Base-by-base conservation (phyloP, 2,888 invertebrate species). In the Pteria penguin region DNA sequence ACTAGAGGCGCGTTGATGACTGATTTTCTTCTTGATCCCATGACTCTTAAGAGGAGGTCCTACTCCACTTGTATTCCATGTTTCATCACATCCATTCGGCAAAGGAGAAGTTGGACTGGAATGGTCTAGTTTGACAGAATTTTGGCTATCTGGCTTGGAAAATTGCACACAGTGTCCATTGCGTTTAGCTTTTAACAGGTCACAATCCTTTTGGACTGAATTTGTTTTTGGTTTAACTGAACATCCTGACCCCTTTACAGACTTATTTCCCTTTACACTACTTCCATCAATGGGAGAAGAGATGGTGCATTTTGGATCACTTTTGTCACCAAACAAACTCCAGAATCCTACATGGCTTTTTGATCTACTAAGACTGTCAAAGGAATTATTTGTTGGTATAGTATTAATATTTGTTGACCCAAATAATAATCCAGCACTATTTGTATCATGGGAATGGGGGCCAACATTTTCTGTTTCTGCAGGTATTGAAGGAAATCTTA, bases 351-450 rank as follows among this genome's bases (percentile, higher is more conserved):
- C 54, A 31, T 54, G n/a, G 31, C 71, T 71, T 22, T 29, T 14
- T 11, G 71, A 61, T n/a, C 54, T 27, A 22, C 45, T 71, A 2
- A 62, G 3, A 8, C 4, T 2, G 24, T 52, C 54, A 31, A 22
- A 36, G 5, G 14, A 22, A 14, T 54, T 32, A 3, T 29, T 33
- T 24, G 61, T 45, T 2, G 61, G 29, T 1, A 45, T 32, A n/a
- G 62, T 14, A 24, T 68, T 63, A 22, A 32, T 61, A 45, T 57
- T 18, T 22, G 62, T 65, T 18, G 73, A 63, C 8, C 79, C 79
- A 72, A 81, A 81, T 62, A 81, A 65, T 31, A 81, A 60, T 14
- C 80, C 80, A 11, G 80, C 80, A 68, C 76, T 74, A 58, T 67
- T 68, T 26, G 32, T 52, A 8, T 52, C 62, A 14, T 55, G 61